Base-by-base conservation (phyloP, 2,797 vertebrate species). In the Gymnoscopelus microlampas region DNA sequence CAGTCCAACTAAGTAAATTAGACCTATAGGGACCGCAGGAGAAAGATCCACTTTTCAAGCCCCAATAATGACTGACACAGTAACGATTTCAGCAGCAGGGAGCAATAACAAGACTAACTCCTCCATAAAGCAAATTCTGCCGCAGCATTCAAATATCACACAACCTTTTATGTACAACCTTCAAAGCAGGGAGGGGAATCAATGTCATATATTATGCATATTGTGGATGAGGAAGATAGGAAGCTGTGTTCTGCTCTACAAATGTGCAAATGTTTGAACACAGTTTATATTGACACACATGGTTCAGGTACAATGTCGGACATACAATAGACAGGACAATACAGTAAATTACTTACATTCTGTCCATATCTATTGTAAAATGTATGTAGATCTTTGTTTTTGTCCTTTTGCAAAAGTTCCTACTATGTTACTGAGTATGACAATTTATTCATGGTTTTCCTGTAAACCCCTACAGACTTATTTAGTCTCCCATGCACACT, bases 151-250 rank as follows among this genome's bases (percentile, higher is more conserved):
- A 79, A 76, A 56, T 55, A 75, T 75, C 58, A 76, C 60, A 10
- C 60, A 74, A 68, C 23, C 67, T 85, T 76, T 83, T 70, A 83
- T 80, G 74, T 71, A 8, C 71, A 61, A 53, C 60, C 76, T 81
- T 82, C 77, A 80, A 85, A 81, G 82, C 59, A 54, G n/a, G 39
- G 67, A 72, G 71, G 67, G 51, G 71, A 66, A 77, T 83, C 78
- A 59, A 61, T 76, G 68, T 7, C 3, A 55, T 86, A 15, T 63
- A 79, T 88, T 76, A 83, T 85, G 70, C 54, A 86, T 82, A 63
- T 10, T 49, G 48, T 59, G 65, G 77, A 77, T 76, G 61, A 44
- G 8, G 2, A 71, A 74, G 76, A 80, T 74, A 65, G 79, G 83
- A 76, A 60, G 70, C 72, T 47, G 23, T 26, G 0, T 1, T 19